These are phyloP conservation scores for Seriola quinqueradiata DNA, from an alignment of 2,113 vertebrate genomes.

Conservation along the genomic window DNA sequence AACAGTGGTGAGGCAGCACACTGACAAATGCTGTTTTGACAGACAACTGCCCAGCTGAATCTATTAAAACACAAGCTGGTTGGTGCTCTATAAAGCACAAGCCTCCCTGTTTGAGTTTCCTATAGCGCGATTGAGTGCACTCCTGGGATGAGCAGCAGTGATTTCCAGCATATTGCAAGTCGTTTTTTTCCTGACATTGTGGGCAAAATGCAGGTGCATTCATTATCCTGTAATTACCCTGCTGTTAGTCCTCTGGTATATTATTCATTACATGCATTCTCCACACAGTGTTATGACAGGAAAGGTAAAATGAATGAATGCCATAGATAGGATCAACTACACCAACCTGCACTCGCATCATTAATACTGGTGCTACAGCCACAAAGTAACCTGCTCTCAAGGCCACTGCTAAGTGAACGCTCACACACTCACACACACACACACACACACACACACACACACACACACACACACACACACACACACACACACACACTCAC, in stretches of 20 bases:
- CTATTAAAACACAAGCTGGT: slow-evolving; percentile 41
- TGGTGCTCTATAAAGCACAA: background rate
- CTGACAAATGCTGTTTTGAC: slow-evolving; percentile 49
- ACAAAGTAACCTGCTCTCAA: slow-evolving; percentile 76
- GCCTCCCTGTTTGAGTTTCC: slow-evolving; percentile 36
- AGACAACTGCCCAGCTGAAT: slow-evolving; percentile 39
- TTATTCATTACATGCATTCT: slow-evolving; percentile 82
- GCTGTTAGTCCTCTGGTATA: slow-evolving; percentile 82
- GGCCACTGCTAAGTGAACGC: slow-evolving; percentile 73
- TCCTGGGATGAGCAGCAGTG: slow-evolving; percentile 60
- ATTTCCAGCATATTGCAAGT: slow-evolving; percentile 65
- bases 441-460: background rate
- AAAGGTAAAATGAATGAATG: slow-evolving; percentile 80
- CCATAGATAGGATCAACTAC: slow-evolving; percentile 67
- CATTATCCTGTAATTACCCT: slow-evolving; percentile 87
- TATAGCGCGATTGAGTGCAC: slow-evolving; percentile 53
- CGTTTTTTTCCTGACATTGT: slow-evolving; percentile 76
- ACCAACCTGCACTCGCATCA: slow-evolving; percentile 67
- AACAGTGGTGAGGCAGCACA: background rate
- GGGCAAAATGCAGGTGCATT: slow-evolving; percentile 84
- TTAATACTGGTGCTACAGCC: slow-evolving; percentile 72
- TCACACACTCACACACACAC: background rate
- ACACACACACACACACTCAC: background rate
- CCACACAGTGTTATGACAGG: slow-evolving; percentile 78
- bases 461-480: background rate